These are phyloP conservation scores for Atherinosoma microstoma DNA, from an alignment of 2,797 vertebrate species.

Conservation along the genomic window DNA sequence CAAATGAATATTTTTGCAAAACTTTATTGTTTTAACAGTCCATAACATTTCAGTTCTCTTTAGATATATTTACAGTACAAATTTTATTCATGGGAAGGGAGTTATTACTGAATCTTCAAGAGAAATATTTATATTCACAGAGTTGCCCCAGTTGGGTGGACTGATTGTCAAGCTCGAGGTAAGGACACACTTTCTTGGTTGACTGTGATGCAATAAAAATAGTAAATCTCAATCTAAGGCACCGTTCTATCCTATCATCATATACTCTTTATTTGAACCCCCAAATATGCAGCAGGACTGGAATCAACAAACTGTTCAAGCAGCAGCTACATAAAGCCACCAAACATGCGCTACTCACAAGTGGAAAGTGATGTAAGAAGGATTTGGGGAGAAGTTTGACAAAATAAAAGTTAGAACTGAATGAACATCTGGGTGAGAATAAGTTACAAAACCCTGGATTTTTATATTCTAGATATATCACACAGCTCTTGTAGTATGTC, in stretches of 20 bases:
- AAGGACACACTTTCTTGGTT: slow-evolving; percentile 74
- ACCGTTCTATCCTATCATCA: slow-evolving; percentile 85
- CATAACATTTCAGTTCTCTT: slow-evolving; percentile 79
- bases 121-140: slow-evolving; percentile 75
- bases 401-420: slow-evolving; percentile 2
- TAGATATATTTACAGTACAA: slow-evolving; percentile 87
- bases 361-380: slow-evolving; percentile 23
- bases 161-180: slow-evolving; percentile 92
- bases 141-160: slow-evolving; percentile 80
- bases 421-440: slow-evolving; percentile 21
- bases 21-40: slow-evolving; percentile 91
- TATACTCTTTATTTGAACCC: slow-evolving; percentile 60
- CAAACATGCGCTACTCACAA: slow-evolving; percentile 24
- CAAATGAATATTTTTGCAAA: slow-evolving; percentile 76
- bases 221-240: slow-evolving; percentile 87
- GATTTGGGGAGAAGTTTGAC: slow-evolving; percentile 7
- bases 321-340: slow-evolving; percentile 63
- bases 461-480: slow-evolving; percentile 34
- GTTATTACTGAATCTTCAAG: slow-evolving; percentile 75
- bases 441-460: slow-evolving; percentile 18
- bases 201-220: slow-evolving; percentile 86
- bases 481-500: slow-evolving; percentile 17
- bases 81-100: slow-evolving; percentile 80
- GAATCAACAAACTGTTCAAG: slow-evolving; percentile 58
- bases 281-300: slow-evolving; percentile 61